Percentiles rank a stretch among this genome's conserved stretches.
Conservation (phyloP, 2,797 vertebrate species). For the Limosa lapponica region DNA sequence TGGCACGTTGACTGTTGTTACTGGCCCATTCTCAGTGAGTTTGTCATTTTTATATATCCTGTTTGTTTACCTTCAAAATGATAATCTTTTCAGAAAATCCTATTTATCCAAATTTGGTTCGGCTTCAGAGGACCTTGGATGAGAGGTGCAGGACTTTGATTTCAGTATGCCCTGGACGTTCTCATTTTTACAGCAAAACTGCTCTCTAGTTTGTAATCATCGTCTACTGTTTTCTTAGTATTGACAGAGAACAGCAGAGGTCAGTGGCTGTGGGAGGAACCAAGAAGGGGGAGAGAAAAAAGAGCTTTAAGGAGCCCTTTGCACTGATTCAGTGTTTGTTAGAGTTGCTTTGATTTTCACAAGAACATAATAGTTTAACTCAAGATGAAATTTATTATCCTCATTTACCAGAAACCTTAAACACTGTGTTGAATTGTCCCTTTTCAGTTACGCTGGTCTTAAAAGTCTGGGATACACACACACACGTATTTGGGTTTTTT, state of each 20-base stretch:
- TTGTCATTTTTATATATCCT: constrained; percentile 67
- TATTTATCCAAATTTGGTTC: not conserved
- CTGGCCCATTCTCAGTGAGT: constrained; percentile 37
- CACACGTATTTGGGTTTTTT: not conserved
- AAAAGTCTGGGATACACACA: not conserved
- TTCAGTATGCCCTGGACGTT: not conserved
- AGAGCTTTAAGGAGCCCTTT: not conserved
- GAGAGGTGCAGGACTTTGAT: not conserved
- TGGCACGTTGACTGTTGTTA: constrained; percentile 61
- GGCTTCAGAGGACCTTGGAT: not conserved
- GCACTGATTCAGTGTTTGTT: not conserved
- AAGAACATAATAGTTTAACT: not conserved
- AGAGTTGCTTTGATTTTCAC: not conserved
- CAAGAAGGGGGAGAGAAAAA: not conserved
- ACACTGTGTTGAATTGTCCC: not conserved
- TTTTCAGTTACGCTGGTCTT: not conserved
- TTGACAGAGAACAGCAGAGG: not conserved
- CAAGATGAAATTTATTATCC: not conserved
- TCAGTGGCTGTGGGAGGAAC: not conserved
- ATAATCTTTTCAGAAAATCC: constrained; percentile 42
- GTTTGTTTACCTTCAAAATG: constrained; percentile 68
- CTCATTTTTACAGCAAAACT: not conserved
- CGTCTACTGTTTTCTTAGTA: not conserved
- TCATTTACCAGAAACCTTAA: not conserved
- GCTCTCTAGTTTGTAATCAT: not conserved